phyloP scores from a whole-genome alignment of 23 tunicate species.

The Styela clava region DNA sequence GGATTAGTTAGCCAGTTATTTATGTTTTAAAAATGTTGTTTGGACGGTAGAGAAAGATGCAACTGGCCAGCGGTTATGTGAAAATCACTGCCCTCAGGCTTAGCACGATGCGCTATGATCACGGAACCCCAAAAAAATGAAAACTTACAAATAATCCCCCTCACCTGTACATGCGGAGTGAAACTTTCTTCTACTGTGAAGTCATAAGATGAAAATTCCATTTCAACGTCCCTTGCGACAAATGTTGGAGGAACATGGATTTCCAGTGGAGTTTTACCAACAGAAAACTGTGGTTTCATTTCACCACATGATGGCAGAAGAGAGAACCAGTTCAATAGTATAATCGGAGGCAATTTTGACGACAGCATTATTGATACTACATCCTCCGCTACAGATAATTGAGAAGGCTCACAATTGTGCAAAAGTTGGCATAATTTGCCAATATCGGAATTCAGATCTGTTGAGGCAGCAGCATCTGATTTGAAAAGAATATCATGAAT shows the following conservation, averaged over 20 bases:
- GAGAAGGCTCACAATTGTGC: neutral
- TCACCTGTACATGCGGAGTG: neutral
- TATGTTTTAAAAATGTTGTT: no score
- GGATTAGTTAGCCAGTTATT: no score
- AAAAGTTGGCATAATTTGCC: neutral
- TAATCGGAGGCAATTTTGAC: neutral
- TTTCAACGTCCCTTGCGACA: neutral
- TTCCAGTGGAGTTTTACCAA: neutral
- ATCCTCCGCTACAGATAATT: neutral
- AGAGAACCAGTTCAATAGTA: slow-evolving; percentile 7
- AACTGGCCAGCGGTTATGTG: no score
- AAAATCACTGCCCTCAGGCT: no score
- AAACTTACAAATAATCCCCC: no score
- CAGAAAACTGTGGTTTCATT: neutral
- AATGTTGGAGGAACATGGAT: neutral
- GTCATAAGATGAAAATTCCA: slow-evolving; percentile 13
- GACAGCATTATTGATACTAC: neutral
- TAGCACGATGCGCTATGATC: no score
- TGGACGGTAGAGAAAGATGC: no score
- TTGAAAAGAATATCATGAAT: neutral
- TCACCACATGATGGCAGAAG: neutral
- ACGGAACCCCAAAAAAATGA: no score
- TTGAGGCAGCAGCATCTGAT: neutral
- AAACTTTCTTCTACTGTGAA: neutral
- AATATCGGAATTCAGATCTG: neutral